Evolutionary conservation across 2,888 invertebrate species (phyloP), one percentile per base, ranked within the genome.

Genomic region (Leptarthrus brevirostris): DNA sequence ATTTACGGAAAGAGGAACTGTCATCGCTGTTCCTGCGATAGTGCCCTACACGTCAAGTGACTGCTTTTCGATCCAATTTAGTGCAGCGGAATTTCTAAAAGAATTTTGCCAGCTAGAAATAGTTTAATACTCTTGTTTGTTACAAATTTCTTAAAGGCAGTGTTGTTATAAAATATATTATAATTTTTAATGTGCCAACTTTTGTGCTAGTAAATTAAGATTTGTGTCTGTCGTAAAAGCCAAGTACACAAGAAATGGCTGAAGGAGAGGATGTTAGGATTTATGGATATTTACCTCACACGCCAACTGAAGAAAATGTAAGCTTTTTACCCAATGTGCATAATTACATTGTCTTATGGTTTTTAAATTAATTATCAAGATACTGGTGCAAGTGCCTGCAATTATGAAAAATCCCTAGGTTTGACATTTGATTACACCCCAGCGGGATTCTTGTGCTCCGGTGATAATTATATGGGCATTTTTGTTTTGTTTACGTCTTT

Each of bases 221-320:
- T 30, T 14, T 30, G 30, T 16, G 14, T n/a, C 26, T 30, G 14
- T n/a, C 12, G 12, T 44, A 44, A 44, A 44, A 18, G 53, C 26
- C 5, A 30, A 30, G 30, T 16, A 8, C 20, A n/a, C 26, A 49
- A 10, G 66, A 66, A 74, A 80, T 80, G 80, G 80, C 80, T 74
- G 80, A 79, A 66, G 69, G 77, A 73, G 81, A 79, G 74, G 82
- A 82, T 79, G 80, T 79, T 56, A 81, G 73, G 24, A 70, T 83
- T 78, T 83, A 81, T 80, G 83, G 83, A 74, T 83, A 80, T 78
- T 78, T 77, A 30, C 75, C 76, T 16, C 73, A 80, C 80, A 81
- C 82, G 79, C 20, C 12, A 18, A 82, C 34, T 61, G 76, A 72
- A 26, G 74, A 20, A 61, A 40, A 72, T 66, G 76, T 76, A 70